Conservation (phyloP, 2,113 vertebrate species). For the Cettia cetti region DNA sequence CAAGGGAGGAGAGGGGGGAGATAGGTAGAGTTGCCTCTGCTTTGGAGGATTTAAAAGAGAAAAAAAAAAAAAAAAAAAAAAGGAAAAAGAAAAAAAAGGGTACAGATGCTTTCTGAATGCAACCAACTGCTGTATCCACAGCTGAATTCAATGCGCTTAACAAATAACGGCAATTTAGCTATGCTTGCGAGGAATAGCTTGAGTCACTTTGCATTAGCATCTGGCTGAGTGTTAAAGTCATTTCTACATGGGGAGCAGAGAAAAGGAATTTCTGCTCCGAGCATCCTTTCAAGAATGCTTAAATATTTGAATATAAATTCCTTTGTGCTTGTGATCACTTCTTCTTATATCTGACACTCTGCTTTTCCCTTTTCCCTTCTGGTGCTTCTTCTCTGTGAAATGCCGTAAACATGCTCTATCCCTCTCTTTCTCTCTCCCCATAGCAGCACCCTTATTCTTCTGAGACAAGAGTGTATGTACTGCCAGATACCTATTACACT, state of each 20-base stretch:
- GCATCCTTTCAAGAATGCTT: constrained; percentile 82
- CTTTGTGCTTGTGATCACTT: constrained; percentile 75
- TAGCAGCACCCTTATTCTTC: background rate
- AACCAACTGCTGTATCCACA: constrained; percentile 81
- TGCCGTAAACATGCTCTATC: background rate
- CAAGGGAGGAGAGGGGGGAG: constrained; percentile 62
- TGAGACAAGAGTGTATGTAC: background rate
- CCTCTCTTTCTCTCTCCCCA: background rate
- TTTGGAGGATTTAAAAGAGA: constrained; percentile 73
- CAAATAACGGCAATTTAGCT: constrained; percentile 96
- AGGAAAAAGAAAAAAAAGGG: background rate
- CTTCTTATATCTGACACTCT: constrained; percentile 70
- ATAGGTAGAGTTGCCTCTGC: constrained; percentile 77
- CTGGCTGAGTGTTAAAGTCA: constrained; percentile 84
- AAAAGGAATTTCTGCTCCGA: constrained; percentile 79
- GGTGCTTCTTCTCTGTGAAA: constrained; percentile 36
- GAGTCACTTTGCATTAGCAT: constrained; percentile 94
- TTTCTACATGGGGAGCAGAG: constrained; percentile 76
- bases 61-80: background rate
- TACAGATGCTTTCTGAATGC: constrained; percentile 82
- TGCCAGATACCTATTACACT: background rate
- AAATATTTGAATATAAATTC: constrained; percentile 84
- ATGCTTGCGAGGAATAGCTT: constrained; percentile 85
- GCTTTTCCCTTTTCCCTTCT: constrained; percentile 51
- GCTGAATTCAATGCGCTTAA: constrained; percentile 93